phyloP scores from a whole-genome alignment of 2,797 vertebrate genomes.

The Manis crassicaudata region DNA sequence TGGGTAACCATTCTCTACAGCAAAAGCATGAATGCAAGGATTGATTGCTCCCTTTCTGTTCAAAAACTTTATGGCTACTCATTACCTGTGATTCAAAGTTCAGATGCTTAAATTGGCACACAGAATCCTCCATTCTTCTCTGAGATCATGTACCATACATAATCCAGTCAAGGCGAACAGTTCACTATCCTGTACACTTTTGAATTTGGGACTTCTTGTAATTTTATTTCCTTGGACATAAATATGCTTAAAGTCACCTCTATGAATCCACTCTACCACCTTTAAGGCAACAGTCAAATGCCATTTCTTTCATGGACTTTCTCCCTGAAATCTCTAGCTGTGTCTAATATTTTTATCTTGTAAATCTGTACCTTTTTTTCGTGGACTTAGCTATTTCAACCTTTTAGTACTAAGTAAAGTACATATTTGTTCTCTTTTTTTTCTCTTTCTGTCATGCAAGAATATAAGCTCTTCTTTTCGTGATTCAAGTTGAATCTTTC shows the following conservation, averaged over 20 bases:
- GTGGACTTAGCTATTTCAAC: background rate
- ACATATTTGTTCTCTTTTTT: background rate
- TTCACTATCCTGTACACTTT: background rate
- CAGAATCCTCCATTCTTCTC: background rate
- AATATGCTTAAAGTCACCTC: background rate
- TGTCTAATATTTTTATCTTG: background rate
- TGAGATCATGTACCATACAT: background rate
- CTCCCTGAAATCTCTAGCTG: background rate
- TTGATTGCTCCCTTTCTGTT: background rate
- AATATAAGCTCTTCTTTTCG: background rate
- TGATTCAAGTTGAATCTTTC: background rate
- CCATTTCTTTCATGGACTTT: background rate
- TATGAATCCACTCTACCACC: background rate
- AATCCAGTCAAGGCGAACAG: background rate
- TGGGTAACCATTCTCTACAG: background rate
- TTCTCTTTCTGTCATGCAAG: background rate
- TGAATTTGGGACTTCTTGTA: background rate
- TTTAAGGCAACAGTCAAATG: background rate
- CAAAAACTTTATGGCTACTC: background rate
- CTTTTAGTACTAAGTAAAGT: background rate
- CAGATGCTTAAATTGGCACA: background rate
- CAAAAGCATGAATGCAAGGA: background rate
- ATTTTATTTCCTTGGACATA: background rate
- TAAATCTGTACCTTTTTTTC: background rate
- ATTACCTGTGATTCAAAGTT: background rate